These are phyloP conservation scores for Mus minutoides DNA, from an alignment of 2,797 vertebrate genomes.

Conservation along the genomic window DNA sequence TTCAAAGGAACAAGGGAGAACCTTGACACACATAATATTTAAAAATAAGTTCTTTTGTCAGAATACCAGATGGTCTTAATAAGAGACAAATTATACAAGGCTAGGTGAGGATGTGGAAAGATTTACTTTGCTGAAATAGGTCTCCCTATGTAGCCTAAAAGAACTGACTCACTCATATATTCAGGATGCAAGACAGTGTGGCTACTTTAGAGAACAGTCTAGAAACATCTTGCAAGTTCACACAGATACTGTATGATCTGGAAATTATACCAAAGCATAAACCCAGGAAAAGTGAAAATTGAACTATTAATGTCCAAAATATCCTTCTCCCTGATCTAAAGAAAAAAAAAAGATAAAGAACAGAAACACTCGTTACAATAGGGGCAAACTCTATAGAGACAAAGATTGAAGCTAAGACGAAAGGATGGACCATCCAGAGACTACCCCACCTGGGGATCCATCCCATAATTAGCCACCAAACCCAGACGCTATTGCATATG, in stretches of 20 bases:
- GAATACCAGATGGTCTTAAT: background rate
- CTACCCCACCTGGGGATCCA: no score
- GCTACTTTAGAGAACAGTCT: background rate
- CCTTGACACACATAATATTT: slow-evolving; percentile 63
- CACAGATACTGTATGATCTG: background rate
- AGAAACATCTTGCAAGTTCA: background rate
- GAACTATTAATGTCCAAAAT: background rate
- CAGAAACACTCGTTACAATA: background rate
- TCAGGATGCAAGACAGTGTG: background rate
- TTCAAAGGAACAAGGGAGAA: slow-evolving; percentile 71
- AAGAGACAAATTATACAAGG: background rate
- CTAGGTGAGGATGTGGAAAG: background rate
- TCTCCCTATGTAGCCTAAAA: background rate
- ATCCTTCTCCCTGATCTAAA: background rate
- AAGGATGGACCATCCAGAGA: no score
- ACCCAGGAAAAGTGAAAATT: slow-evolving; percentile 28
- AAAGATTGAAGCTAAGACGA: no score
- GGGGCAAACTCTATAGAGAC: no score
- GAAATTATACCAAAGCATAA: background rate
- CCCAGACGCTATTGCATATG: no score
- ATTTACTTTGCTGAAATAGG: background rate
- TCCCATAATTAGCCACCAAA: no score
- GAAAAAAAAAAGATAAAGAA: background rate
- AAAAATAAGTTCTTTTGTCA: slow-evolving; percentile 39
- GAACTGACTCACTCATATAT: background rate